phyloP scores from a whole-genome alignment of 2,797 vertebrate genomes.

The Acanthurus lineatus region DNA sequence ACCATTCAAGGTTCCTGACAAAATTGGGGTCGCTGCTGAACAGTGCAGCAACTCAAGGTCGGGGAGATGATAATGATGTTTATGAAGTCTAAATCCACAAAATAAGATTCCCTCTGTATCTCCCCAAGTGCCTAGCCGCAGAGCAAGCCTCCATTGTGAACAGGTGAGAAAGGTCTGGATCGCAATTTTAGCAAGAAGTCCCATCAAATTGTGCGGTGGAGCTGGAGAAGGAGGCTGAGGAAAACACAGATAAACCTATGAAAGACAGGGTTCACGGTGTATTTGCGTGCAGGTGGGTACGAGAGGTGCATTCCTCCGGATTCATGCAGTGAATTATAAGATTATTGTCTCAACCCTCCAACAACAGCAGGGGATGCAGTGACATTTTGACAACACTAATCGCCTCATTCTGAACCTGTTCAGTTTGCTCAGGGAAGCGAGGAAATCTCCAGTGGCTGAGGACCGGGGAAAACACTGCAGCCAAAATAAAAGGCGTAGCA shows the following conservation, averaged over 20 bases:
- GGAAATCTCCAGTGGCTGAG: slow-evolving; percentile 46
- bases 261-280: slow-evolving; percentile 5
- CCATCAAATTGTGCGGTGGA: slow-evolving; percentile 33
- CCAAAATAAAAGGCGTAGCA: slow-evolving; percentile 41
- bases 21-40: slow-evolving; percentile 76
- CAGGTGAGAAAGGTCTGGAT: slow-evolving; percentile 54
- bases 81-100: slow-evolving; percentile 80
- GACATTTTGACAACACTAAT: slow-evolving; percentile 78
- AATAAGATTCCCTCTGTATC: slow-evolving; percentile 74
- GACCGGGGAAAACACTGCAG: slow-evolving; percentile 32
- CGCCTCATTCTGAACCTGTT: slow-evolving; percentile 68
- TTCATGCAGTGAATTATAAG: slow-evolving; percentile 45
- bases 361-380: slow-evolving; percentile 49
- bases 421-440: slow-evolving; percentile 55
- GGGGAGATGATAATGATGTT: slow-evolving; percentile 79
- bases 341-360: slow-evolving; percentile 58
- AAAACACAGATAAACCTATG: slow-evolving; percentile 19
- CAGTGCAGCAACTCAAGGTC: slow-evolving; percentile 65
- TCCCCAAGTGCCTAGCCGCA: slow-evolving; percentile 64
- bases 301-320: slow-evolving; percentile 28
- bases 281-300: slow-evolving; percentile 26
- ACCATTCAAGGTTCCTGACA: slow-evolving; percentile 68
- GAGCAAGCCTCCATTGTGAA: slow-evolving; percentile 58
- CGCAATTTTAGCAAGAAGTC: slow-evolving; percentile 62
- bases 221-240: slow-evolving; percentile 36